Evolutionary conservation across 2,888 invertebrate genomes (phyloP).

Genomic region (Stegophylla sp.): DNA sequence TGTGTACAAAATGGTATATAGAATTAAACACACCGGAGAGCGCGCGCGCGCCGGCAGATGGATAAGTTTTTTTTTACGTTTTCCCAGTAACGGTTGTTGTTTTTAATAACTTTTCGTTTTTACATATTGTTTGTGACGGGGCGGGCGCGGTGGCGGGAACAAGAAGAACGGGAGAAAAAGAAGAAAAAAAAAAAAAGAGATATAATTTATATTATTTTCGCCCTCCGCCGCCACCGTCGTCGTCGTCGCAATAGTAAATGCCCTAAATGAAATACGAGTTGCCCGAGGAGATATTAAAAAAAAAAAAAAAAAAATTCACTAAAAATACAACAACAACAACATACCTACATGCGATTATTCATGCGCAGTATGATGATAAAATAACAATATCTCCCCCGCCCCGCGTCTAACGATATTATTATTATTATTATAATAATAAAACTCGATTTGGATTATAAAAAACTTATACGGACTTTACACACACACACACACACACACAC

Average conservation of each 20-base stretch:
- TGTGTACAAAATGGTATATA: constrained; percentile 46
- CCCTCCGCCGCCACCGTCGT: constrained; percentile 44
- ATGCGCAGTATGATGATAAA: not conserved
- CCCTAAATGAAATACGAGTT: constrained; percentile 48
- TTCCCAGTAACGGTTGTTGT: constrained; percentile 52
- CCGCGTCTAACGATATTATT: constrained; percentile 7
- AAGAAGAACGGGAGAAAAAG: not conserved
- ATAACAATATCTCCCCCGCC: constrained; percentile 19
- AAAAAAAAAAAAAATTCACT: constrained; percentile 10
- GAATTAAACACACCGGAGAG: constrained; percentile 59
- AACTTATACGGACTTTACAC: constrained; percentile 40
- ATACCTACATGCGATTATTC: constrained; percentile 26
- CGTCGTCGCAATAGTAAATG: constrained; percentile 29
- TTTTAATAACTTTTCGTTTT: constrained; percentile 59
- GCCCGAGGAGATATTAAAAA: constrained; percentile 39
- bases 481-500: no score
- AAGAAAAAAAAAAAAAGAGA: constrained; percentile 29
- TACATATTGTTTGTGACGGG: constrained; percentile 57
- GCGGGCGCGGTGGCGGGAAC: not conserved
- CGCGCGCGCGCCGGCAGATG: constrained; percentile 52
- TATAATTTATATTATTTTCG: constrained; percentile 55
- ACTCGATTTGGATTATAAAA: constrained; percentile 49
- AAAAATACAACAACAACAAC: not conserved
- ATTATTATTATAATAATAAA: constrained; percentile 39
- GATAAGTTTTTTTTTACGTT: constrained; percentile 52